Evolutionary conservation across 2,113 vertebrate species (phyloP).

Genomic region (Eclectus roratus): DNA sequence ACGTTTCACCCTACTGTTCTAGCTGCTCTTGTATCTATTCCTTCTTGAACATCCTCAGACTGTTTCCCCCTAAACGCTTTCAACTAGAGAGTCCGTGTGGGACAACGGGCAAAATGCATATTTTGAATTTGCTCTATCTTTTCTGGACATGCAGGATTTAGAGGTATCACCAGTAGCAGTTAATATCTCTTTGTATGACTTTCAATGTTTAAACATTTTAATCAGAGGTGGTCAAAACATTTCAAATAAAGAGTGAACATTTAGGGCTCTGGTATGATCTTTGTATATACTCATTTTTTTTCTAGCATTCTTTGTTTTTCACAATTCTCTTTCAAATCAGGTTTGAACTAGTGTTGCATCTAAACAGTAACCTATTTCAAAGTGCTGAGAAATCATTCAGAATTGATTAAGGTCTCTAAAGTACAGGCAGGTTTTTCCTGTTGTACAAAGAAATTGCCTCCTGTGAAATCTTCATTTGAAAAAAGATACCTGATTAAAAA

Average conservation of each 20-base stretch:
- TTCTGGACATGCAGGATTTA: not conserved
- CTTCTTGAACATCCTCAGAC: not conserved
- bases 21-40: not conserved
- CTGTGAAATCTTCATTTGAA: not conserved
- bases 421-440: not conserved
- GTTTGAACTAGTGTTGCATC: not conserved
- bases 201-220: not conserved
- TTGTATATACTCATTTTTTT: not conserved
- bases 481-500: not conserved
- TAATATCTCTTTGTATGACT: not conserved
- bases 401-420: not conserved
- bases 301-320: not conserved
- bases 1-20: not conserved
- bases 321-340: not conserved
- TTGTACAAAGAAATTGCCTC: not conserved
- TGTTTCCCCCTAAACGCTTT: not conserved
- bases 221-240: not conserved
- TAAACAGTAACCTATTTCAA: not conserved
- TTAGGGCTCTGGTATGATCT: not conserved
- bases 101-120: not conserved
- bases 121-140: not conserved
- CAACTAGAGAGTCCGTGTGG: not conserved
- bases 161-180: not conserved
- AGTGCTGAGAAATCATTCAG: not conserved
- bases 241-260: not conserved